These are phyloP conservation scores for Dipus sagitta DNA, from an alignment of 2,797 vertebrate genomes.

Conservation along the genomic window DNA sequence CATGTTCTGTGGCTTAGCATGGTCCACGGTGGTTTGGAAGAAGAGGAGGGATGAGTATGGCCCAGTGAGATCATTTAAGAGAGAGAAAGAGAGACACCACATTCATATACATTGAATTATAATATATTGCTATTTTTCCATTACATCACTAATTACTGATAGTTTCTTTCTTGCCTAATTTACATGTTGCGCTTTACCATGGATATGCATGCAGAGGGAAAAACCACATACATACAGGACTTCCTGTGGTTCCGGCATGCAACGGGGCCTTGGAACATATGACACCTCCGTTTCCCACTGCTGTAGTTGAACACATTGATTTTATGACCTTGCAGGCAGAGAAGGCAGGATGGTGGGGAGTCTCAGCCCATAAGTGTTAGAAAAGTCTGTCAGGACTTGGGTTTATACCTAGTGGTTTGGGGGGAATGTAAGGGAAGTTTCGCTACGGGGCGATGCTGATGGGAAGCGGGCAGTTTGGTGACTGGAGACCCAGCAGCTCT, in stretches of 20 bases:
- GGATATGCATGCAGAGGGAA: not conserved
- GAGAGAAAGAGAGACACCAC: not conserved
- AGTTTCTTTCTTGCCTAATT: not conserved
- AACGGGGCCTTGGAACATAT: not conserved
- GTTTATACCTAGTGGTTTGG: not conserved
- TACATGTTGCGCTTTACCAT: not conserved
- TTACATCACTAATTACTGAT: not conserved
- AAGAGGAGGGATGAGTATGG: not conserved
- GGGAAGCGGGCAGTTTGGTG: not conserved
- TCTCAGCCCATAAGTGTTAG: not conserved
- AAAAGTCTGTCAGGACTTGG: not conserved
- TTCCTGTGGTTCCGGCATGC: too few species aligned
- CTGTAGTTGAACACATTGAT: fast-evolving
- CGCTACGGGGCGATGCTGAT: not conserved
- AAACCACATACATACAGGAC: too few species aligned
- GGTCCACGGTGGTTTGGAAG: not conserved
- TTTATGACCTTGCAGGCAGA: not conserved
- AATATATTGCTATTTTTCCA: not conserved
- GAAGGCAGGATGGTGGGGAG: not conserved
- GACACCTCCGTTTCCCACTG: not conserved
- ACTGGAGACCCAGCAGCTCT: too few species aligned
- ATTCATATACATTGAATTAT: not conserved
- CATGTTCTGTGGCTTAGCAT: not conserved
- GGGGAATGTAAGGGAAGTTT: not conserved
- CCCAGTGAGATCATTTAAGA: not conserved